Evolutionary conservation across 2,113 vertebrate species (phyloP).

Genomic region (Psephotus haematonotus): DNA sequence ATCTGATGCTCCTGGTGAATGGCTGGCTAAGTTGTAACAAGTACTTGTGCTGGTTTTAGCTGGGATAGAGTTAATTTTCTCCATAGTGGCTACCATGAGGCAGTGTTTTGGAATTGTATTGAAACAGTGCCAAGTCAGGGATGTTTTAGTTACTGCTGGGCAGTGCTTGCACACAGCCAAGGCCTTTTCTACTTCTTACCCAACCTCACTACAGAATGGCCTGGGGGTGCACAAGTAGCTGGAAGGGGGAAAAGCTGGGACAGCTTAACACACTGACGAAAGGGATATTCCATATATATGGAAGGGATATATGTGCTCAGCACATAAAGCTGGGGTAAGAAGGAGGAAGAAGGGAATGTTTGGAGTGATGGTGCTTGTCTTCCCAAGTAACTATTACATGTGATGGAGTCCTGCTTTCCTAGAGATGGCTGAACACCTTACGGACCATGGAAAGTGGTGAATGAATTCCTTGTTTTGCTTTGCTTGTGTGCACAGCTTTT

Average conservation of each 20-base stretch:
- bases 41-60: background rate
- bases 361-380: background rate
- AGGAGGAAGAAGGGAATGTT: background rate
- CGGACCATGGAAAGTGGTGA: background rate
- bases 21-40: background rate
- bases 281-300: background rate
- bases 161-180: background rate
- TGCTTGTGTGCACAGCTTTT: background rate
- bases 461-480: background rate
- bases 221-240: background rate
- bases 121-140: background rate
- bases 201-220: background rate
- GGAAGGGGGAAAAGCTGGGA: background rate
- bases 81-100: background rate
- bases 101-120: background rate
- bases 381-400: background rate
- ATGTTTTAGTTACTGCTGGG: background rate
- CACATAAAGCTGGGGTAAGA: background rate
- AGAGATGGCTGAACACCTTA: background rate
- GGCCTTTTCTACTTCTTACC: background rate
- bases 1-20: background rate
- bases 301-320: background rate
- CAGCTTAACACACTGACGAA: background rate
- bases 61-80: background rate
- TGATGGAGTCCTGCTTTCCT: background rate